Base-by-base conservation (phyloP, 2,888 invertebrate species). In the Encarsia formosa region DNA sequence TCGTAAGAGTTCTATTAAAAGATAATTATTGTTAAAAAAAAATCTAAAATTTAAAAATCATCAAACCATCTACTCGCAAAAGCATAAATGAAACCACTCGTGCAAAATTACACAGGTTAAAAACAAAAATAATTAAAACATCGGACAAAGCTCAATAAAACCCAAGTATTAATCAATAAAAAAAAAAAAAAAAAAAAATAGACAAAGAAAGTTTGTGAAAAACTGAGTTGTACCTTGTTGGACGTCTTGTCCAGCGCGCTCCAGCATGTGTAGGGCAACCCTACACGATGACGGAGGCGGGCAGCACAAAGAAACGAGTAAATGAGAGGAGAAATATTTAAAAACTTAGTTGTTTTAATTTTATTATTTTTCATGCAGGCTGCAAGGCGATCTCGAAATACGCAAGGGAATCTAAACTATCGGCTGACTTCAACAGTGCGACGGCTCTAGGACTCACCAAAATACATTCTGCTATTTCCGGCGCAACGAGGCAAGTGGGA, bases 381-480 rank as follows among this genome's bases (percentile, higher is more conserved):
- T 52, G 49, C 45, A 34, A 55, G 31, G 4, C 49, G 41, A 52
- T 49, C 37, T 29, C 8, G n/a, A 26, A 46, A 46, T 45, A 11
- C 34, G 8, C 42, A n/a, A 32, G n/a, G 23, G 39, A 56, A n/a
- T n/a, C n/a, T 52, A 29, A 37, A 34, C 49, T 18, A 22, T 29
- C 34, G 22, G 23, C n/a, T 52, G 52, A 50, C 29, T 56, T 52
- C 52, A 56, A 13, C 26, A 34, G n/a, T 44, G 31, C 52, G 52
- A 47, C 47, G 52, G 52, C 41, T 41, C 38, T 45, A 55, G 48
- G 45, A 48, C 32, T 45, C 38, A 98, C 83, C 96, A 96, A 79
- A 91, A 91, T 67, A 98, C 96, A n/a, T 98, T 98, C 81, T 95
- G 96, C 77, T 98, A 97, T 81, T 98, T 98, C 80, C 83, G 98